These are phyloP conservation scores for Mastomys natalensis DNA, from an alignment of 2,113 vertebrate genomes.

Conservation along the genomic window DNA sequence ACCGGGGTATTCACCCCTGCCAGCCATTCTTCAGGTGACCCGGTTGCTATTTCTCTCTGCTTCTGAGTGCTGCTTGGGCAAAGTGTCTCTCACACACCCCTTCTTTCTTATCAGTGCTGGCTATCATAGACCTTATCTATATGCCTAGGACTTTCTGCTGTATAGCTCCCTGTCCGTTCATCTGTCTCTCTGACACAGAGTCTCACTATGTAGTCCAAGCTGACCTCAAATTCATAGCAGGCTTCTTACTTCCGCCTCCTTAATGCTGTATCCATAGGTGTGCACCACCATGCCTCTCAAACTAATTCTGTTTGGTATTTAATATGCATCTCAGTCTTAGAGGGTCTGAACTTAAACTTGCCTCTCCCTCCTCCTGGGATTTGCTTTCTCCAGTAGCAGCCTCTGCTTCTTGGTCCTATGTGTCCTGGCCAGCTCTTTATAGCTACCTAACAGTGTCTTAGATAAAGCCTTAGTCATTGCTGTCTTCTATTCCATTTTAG, in stretches of 20 bases:
- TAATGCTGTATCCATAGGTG: background rate
- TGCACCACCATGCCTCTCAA: background rate
- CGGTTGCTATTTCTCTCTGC: background rate
- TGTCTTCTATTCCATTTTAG: background rate
- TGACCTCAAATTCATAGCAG: background rate
- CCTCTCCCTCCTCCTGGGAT: background rate
- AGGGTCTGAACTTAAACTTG: background rate
- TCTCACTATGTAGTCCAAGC: background rate
- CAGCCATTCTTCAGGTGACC: too few relatives aligned
- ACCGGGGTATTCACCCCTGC: background rate
- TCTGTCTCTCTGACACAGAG: background rate
- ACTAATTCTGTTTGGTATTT: background rate
- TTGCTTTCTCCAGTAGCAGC: background rate
- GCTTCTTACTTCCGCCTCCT: background rate
- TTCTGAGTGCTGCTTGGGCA: background rate
- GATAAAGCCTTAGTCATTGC: background rate
- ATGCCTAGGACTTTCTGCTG: background rate
- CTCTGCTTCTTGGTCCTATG: too few relatives aligned
- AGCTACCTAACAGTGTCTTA: background rate
- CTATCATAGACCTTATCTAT: background rate
- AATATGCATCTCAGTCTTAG: background rate
- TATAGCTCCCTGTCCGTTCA: background rate
- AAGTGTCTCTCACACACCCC: too few relatives aligned
- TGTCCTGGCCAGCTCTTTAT: background rate
- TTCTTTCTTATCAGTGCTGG: background rate